A percentile compares a stretch with the other conserved stretches of the same genome.
Conservation (phyloP, 1,140 invertebrate species). For the Brachionus asplanchnoidis region DNA sequence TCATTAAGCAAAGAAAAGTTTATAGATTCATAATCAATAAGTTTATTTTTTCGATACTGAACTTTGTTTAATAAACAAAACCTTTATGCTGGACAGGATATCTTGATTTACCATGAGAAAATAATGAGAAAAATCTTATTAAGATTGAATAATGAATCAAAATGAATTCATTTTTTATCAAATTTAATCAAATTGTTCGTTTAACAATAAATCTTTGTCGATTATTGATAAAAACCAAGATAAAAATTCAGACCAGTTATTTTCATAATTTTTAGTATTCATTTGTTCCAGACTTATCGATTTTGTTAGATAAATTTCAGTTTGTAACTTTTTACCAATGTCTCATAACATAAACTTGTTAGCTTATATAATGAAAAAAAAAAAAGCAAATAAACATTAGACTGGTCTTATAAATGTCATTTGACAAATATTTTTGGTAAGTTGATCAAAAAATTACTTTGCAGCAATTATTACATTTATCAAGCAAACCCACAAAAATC, state of each 20-base stretch:
- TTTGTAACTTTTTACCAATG: neutral
- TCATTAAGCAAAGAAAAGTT: neutral
- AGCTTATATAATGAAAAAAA: neutral
- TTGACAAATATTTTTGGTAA: neutral
- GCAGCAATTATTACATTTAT: neutral
- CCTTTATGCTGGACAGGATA: neutral
- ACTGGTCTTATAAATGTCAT: neutral
- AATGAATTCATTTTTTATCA: too few relatives aligned
- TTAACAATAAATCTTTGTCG: neutral
- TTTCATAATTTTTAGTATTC: neutral
- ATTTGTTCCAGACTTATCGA: neutral
- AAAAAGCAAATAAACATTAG: constrained; percentile 7
- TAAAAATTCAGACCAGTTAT: neutral
- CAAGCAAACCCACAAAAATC: neutral
- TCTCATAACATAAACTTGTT: constrained; percentile 4
- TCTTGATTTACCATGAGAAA: neutral
- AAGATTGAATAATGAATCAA: neutral
- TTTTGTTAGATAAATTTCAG: neutral
- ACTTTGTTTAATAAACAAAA: neutral
- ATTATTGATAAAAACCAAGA: neutral
- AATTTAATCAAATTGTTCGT: neutral
- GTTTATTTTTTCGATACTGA: neutral
- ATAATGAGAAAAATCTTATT: neutral
- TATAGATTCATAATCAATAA: neutral
- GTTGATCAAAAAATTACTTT: neutral